Conservation (phyloP, 2,797 vertebrate genomes). For the Eptatretus atami region DNA sequence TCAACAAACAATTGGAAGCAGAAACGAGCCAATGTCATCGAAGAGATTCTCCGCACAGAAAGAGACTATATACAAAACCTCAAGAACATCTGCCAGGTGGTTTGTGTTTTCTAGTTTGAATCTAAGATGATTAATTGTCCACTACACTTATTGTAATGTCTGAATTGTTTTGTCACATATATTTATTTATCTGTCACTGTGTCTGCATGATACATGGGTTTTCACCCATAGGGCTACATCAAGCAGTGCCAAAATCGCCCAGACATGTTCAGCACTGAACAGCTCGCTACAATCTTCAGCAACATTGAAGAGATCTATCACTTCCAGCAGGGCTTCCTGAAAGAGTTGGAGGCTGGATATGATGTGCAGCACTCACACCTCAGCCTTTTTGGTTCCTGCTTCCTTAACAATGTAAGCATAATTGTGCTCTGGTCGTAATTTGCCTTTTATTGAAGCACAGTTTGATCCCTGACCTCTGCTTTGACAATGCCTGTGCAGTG, state of each 20-base stretch:
- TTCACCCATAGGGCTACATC: conserved; percentile 44
- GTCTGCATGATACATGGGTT: not conserved
- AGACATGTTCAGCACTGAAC: conserved; percentile 52
- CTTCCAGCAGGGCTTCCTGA: conserved; percentile 73
- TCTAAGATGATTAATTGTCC: not conserved
- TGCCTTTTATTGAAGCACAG: not conserved
- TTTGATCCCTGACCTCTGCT: no score
- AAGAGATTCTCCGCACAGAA: conserved; percentile 89
- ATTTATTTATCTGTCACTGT: not conserved
- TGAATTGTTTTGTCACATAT: not conserved
- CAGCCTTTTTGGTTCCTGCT: conserved; percentile 79
- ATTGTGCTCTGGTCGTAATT: no score
- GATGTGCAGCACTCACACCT: conserved; percentile 63
- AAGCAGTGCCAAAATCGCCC: conserved; percentile 76
- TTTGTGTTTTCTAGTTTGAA: not conserved
- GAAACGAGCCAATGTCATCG: conserved; percentile 87
- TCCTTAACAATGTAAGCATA: conserved; percentile 42
- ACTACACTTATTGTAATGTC: not conserved
- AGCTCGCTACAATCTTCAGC: conserved; percentile 72
- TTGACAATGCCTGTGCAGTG: conserved; percentile 18
- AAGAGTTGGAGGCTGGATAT: conserved; percentile 69
- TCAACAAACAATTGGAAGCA: conserved; percentile 44
- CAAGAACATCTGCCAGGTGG: conserved; percentile 81
- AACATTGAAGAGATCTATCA: conserved; percentile 96
- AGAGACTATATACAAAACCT: conserved; percentile 88